Base-by-base conservation (phyloP, 2,888 invertebrate genomes). In the Ligdia adustata region DNA sequence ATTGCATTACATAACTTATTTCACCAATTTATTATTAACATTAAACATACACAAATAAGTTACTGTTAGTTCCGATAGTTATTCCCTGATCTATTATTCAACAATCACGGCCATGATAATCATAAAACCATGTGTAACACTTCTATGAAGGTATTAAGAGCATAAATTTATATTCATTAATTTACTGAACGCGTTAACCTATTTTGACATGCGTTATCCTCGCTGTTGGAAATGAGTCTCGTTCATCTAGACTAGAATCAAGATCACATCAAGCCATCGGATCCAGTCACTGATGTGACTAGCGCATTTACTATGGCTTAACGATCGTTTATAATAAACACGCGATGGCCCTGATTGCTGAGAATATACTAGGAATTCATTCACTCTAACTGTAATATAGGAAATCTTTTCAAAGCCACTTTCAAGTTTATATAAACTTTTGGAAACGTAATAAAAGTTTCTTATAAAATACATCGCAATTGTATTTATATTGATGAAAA, bases 241-340 rank as follows among this genome's bases (percentile, higher is more conserved):
- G 14, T 39, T 35, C 47, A 50, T 61, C 52, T 38, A 53, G 43
- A 49, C 52, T 33, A 55, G 44, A 52, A 57, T 63, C 57, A 63
- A 64, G 62, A 66, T 56, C 57, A 52, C 52, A 53, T 53, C 55
- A 58, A 52, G 51, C 64, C 16, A 32, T 43, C 29, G n/a, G 9
- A 18, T 9, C 9, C 27, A 26, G 31, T 28, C 28, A 49, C 38
- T 42, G 42, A 48, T 32, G 37, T 33, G 41, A 64, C 66, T 60
- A 57, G 63, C 64, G 61, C 60, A 71, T 69, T 70, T 64, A 65
- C 57, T 65, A 61, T 60, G 55, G 66, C 62, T 34, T 72, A 72
- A 74, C 70, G 66, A 74, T 67, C 62, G 60, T 72, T 68, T 66
- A 70, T 73, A 65, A 68, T 57, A 57, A 53, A 49, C 57, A 50